phyloP scores from a whole-genome alignment of 2,797 vertebrate species.

The Salmo trutta region DNA sequence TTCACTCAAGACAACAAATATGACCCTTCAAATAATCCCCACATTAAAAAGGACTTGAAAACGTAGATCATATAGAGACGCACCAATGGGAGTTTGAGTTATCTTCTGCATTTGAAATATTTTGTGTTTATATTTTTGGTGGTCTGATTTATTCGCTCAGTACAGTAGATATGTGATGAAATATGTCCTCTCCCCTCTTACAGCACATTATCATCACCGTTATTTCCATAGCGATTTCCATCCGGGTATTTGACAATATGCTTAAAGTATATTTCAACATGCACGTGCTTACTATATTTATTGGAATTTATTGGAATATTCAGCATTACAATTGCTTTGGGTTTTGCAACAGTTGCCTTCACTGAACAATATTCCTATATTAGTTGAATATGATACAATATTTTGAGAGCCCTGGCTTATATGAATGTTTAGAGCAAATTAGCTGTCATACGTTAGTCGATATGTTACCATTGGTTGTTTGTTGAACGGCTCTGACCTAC shows the following conservation, averaged over 20 bases:
- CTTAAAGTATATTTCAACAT: background rate
- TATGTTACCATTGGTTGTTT: constrained; percentile 2
- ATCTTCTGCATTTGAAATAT: background rate
- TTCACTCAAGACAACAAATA: constrained; percentile 48
- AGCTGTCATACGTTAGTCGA: background rate
- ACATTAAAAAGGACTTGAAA: constrained; percentile 58
- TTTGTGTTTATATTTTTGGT: constrained; percentile 1
- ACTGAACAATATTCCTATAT: background rate
- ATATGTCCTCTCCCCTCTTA: background rate
- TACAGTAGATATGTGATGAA: background rate
- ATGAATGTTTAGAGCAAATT: background rate
- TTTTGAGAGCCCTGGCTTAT: constrained; percentile 1
- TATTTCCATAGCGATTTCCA: constrained; percentile 1
- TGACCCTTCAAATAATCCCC: constrained; percentile 45
- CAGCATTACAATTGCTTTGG: background rate
- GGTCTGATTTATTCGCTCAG: background rate
- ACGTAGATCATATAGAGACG: constrained; percentile 46
- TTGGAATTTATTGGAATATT: background rate
- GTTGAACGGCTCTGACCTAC: background rate
- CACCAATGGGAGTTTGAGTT: constrained; percentile 31
- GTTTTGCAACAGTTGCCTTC: background rate
- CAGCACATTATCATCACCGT: constrained; percentile 1
- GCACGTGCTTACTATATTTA: background rate
- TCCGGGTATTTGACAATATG: background rate
- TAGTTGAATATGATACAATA: background rate